Percentiles rank a stretch among this genome's conserved stretches.
Evolutionary conservation across 2,797 vertebrate species (phyloP).

Genomic region (Naso thynnoides): DNA sequence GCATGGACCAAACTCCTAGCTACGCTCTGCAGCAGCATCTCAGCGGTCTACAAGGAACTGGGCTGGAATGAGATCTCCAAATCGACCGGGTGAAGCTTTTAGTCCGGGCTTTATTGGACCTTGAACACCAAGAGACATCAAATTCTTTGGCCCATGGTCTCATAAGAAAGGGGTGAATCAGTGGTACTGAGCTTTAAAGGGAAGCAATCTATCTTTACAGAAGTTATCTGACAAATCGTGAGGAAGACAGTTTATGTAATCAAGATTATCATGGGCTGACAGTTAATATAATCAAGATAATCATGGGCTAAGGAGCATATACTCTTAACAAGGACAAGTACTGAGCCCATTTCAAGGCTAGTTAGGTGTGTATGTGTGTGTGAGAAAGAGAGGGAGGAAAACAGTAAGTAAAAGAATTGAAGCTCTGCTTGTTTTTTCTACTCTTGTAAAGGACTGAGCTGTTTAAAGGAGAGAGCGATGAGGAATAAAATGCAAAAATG

Average conservation of each 20-base stretch:
- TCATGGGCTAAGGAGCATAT: slow-evolving; percentile 26
- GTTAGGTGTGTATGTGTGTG: slow-evolving; percentile 23
- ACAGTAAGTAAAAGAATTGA: slow-evolving; percentile 9
- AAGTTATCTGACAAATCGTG: slow-evolving; percentile 26
- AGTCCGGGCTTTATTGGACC: background rate
- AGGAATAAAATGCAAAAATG: slow-evolving; percentile 22
- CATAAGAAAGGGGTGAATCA: slow-evolving; percentile 19
- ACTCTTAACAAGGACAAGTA: slow-evolving; percentile 30
- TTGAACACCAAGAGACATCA: slow-evolving; percentile 10
- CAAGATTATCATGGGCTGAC: slow-evolving; percentile 38
- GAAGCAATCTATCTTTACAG: slow-evolving; percentile 27
- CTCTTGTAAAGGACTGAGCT: slow-evolving; percentile 53
- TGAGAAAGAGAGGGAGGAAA: background rate
- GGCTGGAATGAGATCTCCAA: slow-evolving; percentile 89
- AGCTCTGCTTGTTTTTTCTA: slow-evolving; percentile 43
- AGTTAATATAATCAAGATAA: slow-evolving; percentile 46
- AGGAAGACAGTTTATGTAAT: slow-evolving; percentile 40
- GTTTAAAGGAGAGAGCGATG: slow-evolving; percentile 34
- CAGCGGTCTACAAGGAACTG: slow-evolving; percentile 89
- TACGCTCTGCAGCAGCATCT: slow-evolving; percentile 87
- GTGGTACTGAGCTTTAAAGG: slow-evolving; percentile 24
- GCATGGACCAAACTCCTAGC: slow-evolving; percentile 93
- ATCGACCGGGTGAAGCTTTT: slow-evolving; percentile 67
- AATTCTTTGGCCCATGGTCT: slow-evolving; percentile 11
- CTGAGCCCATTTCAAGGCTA: slow-evolving; percentile 18